Conservation (phyloP, 2,888 invertebrate genomes). For the Phalangium opilio region DNA sequence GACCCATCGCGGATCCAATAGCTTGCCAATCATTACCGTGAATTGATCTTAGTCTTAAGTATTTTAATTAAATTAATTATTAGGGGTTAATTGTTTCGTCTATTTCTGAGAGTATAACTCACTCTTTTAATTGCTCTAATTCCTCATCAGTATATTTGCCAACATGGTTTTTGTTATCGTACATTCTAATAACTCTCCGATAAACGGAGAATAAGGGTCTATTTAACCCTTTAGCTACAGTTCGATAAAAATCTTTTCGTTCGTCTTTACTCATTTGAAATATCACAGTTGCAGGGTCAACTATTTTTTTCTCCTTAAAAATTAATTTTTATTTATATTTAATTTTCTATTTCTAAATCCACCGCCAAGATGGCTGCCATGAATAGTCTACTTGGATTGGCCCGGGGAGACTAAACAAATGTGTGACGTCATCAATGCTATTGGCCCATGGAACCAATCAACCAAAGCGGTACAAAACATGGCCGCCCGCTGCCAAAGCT, state of each 20-base stretch:
- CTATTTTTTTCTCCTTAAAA: constrained; percentile 27
- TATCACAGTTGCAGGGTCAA: constrained; percentile 33
- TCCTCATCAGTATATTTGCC: constrained; percentile 35
- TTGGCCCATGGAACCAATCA: no score
- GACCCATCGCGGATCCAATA: constrained; percentile 33
- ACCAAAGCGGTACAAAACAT: no score
- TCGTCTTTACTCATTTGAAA: constrained; percentile 36
- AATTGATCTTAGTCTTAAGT: constrained; percentile 22
- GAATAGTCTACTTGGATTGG: no score
- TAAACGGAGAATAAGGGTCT: constrained; percentile 36
- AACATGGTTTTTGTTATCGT: constrained; percentile 36
- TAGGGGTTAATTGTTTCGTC: not conserved
- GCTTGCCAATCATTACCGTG: constrained; percentile 37
- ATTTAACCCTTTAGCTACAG: constrained; percentile 33
- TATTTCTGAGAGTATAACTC: no score
- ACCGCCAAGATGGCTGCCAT: no score
- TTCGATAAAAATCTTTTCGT: constrained; percentile 35
- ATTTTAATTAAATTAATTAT: no score
- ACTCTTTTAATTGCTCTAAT: constrained; percentile 31
- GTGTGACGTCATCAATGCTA: no score
- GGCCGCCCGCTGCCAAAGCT: no score
- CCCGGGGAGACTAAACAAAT: no score
- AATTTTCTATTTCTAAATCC: no score
- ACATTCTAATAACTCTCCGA: constrained; percentile 35
- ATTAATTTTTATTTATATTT: no score